Evolutionary conservation across 2,888 invertebrate genomes (phyloP).

Genomic region (Dorcus hopei): DNA sequence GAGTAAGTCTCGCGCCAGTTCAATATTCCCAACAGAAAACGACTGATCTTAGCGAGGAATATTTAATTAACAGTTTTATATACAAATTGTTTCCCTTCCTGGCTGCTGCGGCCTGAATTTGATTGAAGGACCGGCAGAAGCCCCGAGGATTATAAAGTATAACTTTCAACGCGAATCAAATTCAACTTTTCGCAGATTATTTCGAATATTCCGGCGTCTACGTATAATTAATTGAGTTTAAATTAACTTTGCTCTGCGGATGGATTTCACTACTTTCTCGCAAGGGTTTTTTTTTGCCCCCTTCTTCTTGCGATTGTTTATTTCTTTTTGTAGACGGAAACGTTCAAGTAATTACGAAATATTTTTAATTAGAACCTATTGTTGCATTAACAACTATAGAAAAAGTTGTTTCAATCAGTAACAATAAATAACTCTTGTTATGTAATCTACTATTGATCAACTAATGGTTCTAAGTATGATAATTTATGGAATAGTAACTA

Average conservation of each 20-base stretch:
- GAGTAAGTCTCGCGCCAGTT: not conserved
- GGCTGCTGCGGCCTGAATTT: not conserved
- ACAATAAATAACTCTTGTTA: too few relatives aligned
- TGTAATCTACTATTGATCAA: too few relatives aligned
- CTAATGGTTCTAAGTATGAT: too few relatives aligned
- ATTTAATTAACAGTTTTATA: conserved; percentile 13
- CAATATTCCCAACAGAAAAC: not conserved
- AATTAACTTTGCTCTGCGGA: not conserved
- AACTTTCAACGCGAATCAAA: conserved; percentile 13
- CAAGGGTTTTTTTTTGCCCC: not conserved
- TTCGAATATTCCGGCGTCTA: not conserved
- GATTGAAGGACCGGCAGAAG: not conserved
- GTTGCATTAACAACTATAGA: too few relatives aligned
- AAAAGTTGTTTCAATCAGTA: too few relatives aligned
- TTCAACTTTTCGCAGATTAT: conserved; percentile 8
- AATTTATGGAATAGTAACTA: too few relatives aligned
- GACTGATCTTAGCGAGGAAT: not conserved
- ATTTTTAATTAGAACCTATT: too few relatives aligned
- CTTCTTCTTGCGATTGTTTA: not conserved
- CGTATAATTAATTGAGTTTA: conserved; percentile 6
- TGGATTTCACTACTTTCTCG: not conserved
- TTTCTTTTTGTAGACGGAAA: too few relatives aligned
- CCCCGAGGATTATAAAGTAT: conserved; percentile 10
- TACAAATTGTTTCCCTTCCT: conserved; percentile 6
- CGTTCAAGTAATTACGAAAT: too few relatives aligned